Conservation (phyloP, 2,113 vertebrate genomes). For the Ranitomeya variabilis region DNA sequence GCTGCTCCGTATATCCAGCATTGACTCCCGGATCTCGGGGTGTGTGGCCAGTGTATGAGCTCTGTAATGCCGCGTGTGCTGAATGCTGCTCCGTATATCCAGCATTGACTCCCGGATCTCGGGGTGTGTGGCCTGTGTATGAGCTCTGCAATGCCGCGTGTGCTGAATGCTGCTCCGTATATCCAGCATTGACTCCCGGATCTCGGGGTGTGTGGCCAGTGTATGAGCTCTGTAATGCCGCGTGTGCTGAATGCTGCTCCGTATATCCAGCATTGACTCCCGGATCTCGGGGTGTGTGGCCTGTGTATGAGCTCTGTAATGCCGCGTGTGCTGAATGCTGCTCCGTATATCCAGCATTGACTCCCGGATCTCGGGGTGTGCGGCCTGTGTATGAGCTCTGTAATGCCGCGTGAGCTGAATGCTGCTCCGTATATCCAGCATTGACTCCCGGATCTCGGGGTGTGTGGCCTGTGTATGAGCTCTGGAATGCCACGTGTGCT, state of each 20-base stretch:
- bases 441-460: neutral
- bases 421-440: constrained; percentile 61
- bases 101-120: too few relatives aligned
- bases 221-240: constrained; percentile 77
- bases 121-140: constrained; percentile 81
- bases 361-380: constrained; percentile 49
- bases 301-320: constrained; percentile 76
- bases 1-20: too few relatives aligned
- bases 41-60: too few relatives aligned
- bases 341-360: neutral
- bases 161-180: constrained; percentile 66
- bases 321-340: constrained; percentile 76
- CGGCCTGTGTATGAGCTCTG: constrained; percentile 78
- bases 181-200: neutral
- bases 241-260: constrained; percentile 70
- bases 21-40: too few relatives aligned
- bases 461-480: constrained; percentile 77
- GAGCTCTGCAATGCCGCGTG: constrained; percentile 78
- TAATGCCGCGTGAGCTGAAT: constrained; percentile 74
- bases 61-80: too few relatives aligned
- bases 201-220: constrained; percentile 71
- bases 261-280: neutral
- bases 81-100: too few relatives aligned
- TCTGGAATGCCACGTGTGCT: constrained; percentile 75
- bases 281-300: constrained; percentile 66